These are phyloP conservation scores for Nomada fabriciana DNA, from an alignment of 2,888 invertebrate genomes.

Conservation along the genomic window DNA sequence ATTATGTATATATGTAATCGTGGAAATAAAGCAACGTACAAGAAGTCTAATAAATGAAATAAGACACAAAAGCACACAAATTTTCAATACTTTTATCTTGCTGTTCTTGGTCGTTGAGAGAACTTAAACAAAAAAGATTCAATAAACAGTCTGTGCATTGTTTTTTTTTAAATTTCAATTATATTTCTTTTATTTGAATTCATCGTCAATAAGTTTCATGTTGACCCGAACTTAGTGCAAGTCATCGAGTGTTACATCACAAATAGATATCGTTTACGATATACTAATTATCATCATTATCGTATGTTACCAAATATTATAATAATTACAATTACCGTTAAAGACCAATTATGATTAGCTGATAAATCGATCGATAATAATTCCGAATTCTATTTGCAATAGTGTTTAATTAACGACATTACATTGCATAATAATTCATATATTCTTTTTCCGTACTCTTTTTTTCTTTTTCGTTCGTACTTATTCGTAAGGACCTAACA, in stretches of 20 bases:
- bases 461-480: constrained; percentile 57
- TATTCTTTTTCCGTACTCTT: constrained; percentile 65
- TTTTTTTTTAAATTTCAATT: constrained; percentile 81
- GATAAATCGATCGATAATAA: constrained; percentile 73
- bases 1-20: constrained; percentile 20
- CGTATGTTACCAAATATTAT: constrained; percentile 79
- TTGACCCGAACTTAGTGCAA: constrained; percentile 83
- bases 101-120: constrained; percentile 64
- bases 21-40: constrained; percentile 47
- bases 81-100: constrained; percentile 35
- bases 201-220: constrained; percentile 83
- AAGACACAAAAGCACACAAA: constrained; percentile 68
- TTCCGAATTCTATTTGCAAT: constrained; percentile 74
- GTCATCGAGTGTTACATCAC: constrained; percentile 83
- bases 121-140: constrained; percentile 69
- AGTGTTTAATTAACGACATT: constrained; percentile 79
- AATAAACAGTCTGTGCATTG: constrained; percentile 82
- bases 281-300: constrained; percentile 82
- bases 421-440: constrained; percentile 78
- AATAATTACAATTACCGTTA: constrained; percentile 78
- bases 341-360: constrained; percentile 75
- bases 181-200: constrained; percentile 84
- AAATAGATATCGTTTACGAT: constrained; percentile 83
- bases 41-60: constrained; percentile 47
- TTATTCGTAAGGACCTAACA: constrained; percentile 68